phyloP scores from a whole-genome alignment of 2,113 vertebrate genomes.

The Paramormyrops kingsleyae region DNA sequence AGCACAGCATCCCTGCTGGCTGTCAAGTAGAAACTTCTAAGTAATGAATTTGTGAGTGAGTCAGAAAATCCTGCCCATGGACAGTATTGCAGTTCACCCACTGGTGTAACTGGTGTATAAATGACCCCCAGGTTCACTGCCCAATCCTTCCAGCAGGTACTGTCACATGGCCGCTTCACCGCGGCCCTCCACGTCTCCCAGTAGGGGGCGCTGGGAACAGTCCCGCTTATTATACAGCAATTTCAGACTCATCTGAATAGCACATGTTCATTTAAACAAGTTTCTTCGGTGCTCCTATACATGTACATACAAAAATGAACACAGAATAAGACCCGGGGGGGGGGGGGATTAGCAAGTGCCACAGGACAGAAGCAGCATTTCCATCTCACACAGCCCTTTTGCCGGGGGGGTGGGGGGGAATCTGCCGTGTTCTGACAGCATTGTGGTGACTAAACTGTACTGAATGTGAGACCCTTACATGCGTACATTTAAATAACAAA shows the following conservation, averaged over 20 bases:
- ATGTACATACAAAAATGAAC: neutral
- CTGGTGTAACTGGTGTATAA: neutral
- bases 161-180: neutral
- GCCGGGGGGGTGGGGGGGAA: conserved; percentile 38
- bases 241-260: neutral
- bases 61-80: neutral
- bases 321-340: neutral
- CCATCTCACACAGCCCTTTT: conserved; percentile 59
- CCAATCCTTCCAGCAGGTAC: conserved; percentile 1
- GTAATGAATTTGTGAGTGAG: neutral
- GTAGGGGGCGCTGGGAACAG: neutral
- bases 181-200: neutral
- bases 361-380: conserved; percentile 53
- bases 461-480: conserved; percentile 60
- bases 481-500: conserved; percentile 59
- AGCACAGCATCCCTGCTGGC: neutral
- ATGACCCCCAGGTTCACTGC: neutral
- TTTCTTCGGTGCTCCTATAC: conserved; percentile 8
- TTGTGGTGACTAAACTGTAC: conserved; percentile 38
- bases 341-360: neutral
- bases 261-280: neutral
- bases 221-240: neutral
- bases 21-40: neutral
- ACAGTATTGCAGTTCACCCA: neutral
- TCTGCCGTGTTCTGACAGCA: conserved; percentile 28